A percentile compares a stretch with the other conserved stretches of the same genome.
phyloP scores from a whole-genome alignment of 2,113 vertebrate species.

The Eretmochelys imbricata region DNA sequence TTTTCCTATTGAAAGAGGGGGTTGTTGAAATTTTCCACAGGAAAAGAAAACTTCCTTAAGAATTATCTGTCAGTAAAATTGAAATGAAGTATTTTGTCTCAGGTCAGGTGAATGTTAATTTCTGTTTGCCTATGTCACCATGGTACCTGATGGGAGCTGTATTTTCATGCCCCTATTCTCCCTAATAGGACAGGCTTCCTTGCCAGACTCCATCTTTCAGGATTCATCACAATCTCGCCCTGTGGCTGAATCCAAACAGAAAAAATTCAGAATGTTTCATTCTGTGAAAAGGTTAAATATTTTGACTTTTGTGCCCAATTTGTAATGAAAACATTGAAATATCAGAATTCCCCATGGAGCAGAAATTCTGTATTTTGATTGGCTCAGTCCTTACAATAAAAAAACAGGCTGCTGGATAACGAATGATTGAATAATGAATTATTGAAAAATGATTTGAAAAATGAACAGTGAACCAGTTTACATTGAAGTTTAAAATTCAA shows the following conservation, averaged over 20 bases:
- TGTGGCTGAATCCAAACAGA: not conserved
- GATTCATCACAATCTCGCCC: not conserved
- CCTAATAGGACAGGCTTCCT: not conserved
- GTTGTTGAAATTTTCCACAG: not conserved
- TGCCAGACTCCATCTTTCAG: not conserved
- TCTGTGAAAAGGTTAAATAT: not conserved
- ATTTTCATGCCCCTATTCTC: not conserved
- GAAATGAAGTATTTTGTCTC: not conserved
- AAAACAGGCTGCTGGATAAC: not conserved
- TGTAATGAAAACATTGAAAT: not conserved
- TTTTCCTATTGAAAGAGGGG: not conserved
- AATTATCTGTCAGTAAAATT: not conserved
- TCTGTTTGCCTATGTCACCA: not conserved
- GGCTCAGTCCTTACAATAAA: not conserved
- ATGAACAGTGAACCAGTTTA: not conserved
- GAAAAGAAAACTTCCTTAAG: not conserved
- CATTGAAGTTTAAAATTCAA: not conserved
- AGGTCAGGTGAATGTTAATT: not conserved
- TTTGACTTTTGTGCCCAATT: not conserved
- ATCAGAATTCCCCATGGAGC: not conserved
- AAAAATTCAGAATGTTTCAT: not conserved
- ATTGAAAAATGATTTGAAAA: not conserved
- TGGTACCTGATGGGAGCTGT: not conserved
- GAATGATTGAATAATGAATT: not conserved
- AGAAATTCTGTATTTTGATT: not conserved